These are phyloP conservation scores for Cacoxenus indagator DNA, from an alignment of 2,888 invertebrate species.

Conservation along the genomic window DNA sequence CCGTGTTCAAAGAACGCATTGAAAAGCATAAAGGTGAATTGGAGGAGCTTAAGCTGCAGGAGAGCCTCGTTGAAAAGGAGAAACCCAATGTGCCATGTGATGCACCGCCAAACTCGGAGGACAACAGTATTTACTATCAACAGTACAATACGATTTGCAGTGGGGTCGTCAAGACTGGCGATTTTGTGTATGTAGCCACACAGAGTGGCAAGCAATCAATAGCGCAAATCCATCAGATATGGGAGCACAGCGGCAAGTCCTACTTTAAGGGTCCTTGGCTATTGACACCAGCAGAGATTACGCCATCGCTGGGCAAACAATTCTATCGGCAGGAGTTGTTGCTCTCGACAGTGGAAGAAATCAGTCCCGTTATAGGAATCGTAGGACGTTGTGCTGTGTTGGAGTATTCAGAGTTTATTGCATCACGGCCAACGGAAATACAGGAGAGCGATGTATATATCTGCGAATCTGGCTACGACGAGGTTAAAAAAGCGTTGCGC, in stretches of 20 bases:
- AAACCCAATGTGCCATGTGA: constrained; percentile 86
- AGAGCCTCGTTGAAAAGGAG: constrained; percentile 86
- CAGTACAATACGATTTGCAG: constrained; percentile 90
- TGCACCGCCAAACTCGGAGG: constrained; percentile 77
- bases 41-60: constrained; percentile 85
- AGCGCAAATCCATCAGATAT: constrained; percentile 93
- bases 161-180: constrained; percentile 89
- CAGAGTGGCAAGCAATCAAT: constrained; percentile 92
- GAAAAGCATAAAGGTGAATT: constrained; percentile 92
- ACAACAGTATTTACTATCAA: constrained; percentile 90
- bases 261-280: constrained; percentile 96
- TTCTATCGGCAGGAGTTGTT: constrained; percentile 96
- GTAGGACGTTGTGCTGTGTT: constrained; percentile 93
- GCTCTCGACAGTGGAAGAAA: constrained; percentile 90
- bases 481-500: constrained; percentile 83
- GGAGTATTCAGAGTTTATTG: constrained; percentile 90
- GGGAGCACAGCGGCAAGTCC: constrained; percentile 92
- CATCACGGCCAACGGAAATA: constrained; percentile 93
- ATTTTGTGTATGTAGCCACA: constrained; percentile 95
- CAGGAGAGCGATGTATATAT: constrained; percentile 92
- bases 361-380: constrained; percentile 90
- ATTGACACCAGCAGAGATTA: constrained; percentile 88
- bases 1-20: constrained; percentile 91
- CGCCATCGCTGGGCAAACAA: constrained; percentile 81
- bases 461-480: constrained; percentile 93